phyloP scores from a whole-genome alignment of 2,888 invertebrate species.

The Tetrapedia diversipes region DNA sequence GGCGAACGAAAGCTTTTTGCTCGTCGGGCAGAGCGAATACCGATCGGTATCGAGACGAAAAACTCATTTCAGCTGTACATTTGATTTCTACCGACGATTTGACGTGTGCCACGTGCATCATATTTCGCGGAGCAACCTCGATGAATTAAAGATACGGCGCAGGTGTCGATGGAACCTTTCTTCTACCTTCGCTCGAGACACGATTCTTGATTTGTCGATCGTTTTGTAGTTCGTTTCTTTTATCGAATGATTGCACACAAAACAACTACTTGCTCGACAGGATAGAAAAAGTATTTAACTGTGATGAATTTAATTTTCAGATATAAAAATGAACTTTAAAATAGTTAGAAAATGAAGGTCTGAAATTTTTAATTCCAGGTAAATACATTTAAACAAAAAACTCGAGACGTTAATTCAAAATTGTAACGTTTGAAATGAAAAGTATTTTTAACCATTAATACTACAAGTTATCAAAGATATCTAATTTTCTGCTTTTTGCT shows the following conservation, averaged over 20 bases:
- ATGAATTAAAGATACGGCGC: slow-evolving; percentile 72
- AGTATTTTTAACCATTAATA: too few species aligned
- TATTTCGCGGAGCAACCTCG: slow-evolving; percentile 47
- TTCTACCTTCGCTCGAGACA: slow-evolving; percentile 29
- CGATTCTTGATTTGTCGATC: slow-evolving; percentile 31
- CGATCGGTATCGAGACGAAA: slow-evolving; percentile 51
- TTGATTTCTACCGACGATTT: slow-evolving; percentile 64
- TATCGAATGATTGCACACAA: slow-evolving; percentile 4
- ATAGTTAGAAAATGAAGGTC: too few species aligned
- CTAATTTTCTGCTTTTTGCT: too few species aligned
- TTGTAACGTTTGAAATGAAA: too few species aligned
- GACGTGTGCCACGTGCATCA: slow-evolving; percentile 70
- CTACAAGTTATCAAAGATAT: too few species aligned
- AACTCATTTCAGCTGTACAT: slow-evolving; percentile 45
- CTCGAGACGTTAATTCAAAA: too few species aligned
- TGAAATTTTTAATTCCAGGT: too few species aligned
- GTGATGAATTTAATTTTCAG: too few species aligned
- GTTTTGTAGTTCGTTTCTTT: slow-evolving; percentile 17
- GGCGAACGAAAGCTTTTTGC: slow-evolving; percentile 13
- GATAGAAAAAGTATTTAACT: too few species aligned
- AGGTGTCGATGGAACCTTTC: slow-evolving; percentile 64
- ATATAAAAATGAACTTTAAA: too few species aligned
- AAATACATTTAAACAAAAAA: too few species aligned
- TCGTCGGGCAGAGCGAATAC: slow-evolving; percentile 25
- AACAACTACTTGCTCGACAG: too few species aligned